Base-by-base conservation (phyloP, 2,888 invertebrate species). In the Thymelicus lineola region DNA sequence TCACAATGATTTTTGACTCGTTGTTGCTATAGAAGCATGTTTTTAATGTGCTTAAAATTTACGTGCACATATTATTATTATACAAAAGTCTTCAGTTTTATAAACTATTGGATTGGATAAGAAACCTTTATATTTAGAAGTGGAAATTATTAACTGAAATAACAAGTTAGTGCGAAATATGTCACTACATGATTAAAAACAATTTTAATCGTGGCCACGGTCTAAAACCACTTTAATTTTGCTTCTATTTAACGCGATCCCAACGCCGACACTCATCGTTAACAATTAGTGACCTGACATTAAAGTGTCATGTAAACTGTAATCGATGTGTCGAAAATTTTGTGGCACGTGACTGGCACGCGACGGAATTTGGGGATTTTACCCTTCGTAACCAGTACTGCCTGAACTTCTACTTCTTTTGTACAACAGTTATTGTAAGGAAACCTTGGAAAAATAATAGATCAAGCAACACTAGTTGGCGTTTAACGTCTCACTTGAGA, bases 261-360 rank as follows among this genome's bases (percentile, higher is more conserved):
- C 42, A 55, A 12, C 17, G 35, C 55, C 28, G 62, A 64, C 72
- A 62, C 66, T 58, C 59, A 57, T 66, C 66, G 80, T 84, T 85
- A 84, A 82, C 86, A 88, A 89, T 89, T 89, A 88, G 86, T 80
- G 76, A 81, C 77, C 80, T 88, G 87, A 89, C 89, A 86, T 86
- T 85, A 73, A 87, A 90, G 86, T 86, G 86, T 84, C 84, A 87
- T 85, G 80, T 86, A 85, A 86, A 88, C 82, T 87, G 85, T 74
- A 79, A 76, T 72, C 79, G 79, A 77, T 77, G 77, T 80, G 80
- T 74, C 75, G 73, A 71, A 72, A 75, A 75, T 73, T 72, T 66
- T 59, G 35, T 75, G 82, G 74, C 89, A 85, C 89, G 89, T 84
- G 90, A 74, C 73, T 57, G 84, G 72, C 89, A 89, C 88, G 88